Percentiles rank a stretch among this genome's conserved stretches.
These are phyloP conservation scores for Chironomus tepperi DNA, from an alignment of 1,140 invertebrate species.

Conservation along the genomic window DNA sequence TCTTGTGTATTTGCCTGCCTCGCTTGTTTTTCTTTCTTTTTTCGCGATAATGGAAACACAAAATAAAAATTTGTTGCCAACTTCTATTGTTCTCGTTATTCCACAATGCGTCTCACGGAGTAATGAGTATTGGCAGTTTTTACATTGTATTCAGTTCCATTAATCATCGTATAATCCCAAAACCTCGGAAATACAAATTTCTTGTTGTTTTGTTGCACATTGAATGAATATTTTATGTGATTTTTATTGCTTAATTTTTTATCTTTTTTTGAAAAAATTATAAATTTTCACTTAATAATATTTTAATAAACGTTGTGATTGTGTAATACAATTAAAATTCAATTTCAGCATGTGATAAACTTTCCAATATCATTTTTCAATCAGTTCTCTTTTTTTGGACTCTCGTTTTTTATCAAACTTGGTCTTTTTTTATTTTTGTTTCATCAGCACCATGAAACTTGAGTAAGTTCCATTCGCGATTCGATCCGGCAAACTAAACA, in stretches of 20 bases:
- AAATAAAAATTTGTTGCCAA: background rate
- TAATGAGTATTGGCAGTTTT: background rate
- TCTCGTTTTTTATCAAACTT: no score
- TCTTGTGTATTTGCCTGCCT: no score
- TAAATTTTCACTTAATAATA: background rate
- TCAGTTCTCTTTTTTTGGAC: no score
- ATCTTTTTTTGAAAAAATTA: background rate
- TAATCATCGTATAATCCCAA: slow-evolving; percentile 1
- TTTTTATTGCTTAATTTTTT: background rate
- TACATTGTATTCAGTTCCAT: background rate
- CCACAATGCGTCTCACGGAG: background rate
- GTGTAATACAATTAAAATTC: no score
- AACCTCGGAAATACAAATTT: background rate
- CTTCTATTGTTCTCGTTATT: slow-evolving; percentile 2
- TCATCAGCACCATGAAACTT: background rate
- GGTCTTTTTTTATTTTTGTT: background rate
- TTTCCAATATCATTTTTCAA: no score
- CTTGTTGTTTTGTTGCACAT: background rate
- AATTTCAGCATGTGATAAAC: no score
- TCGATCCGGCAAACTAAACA: slow-evolving; percentile 5
- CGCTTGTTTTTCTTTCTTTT: no score
- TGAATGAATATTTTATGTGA: background rate
- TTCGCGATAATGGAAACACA: background rate
- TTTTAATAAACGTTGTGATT: no score
- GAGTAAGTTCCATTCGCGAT: background rate